Evolutionary conservation across 2,888 invertebrate species (phyloP), one percentile per base, ranked within the genome.

Genomic region (Himalopsyche tibetana): DNA sequence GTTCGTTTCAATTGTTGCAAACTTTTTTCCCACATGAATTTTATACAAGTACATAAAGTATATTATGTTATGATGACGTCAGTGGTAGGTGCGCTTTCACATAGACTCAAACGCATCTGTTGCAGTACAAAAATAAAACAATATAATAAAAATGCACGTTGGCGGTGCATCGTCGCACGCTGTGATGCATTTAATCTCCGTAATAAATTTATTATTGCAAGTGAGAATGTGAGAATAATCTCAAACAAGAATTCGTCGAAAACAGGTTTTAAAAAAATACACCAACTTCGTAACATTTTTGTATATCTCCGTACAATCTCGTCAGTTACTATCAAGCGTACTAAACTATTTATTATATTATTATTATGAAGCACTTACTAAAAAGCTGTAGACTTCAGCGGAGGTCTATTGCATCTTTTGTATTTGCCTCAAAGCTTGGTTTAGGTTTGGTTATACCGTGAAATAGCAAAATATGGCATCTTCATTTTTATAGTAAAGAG

Each of bases 151-250:
- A 80, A 38, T 80, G 80, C 80, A 80, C 36, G 80, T 6, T 80
- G n/a, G 19, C 80, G 63, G n/a, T 63, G 63, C 63, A 63, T 19
- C 63, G 63, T 63, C 63, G 28, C 63, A 19, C 28, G 63, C 80
- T 42, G 80, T 17, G 80, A 40, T 80, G 80, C 80, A 80, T 42
- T 36, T 80, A 80, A 40, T 80, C 40, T 38, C 6, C 15, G 38
- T 38, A 11, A 40, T 28, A 80, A 40, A 80, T 28, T 63, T 19
- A 63, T 19, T 63, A 74, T 9, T 74, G 80, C 80, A n/a, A 80
- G 40, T 40, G 17, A 80, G 63, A 80, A 42, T 80, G 80, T 80
- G 80, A 42, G 80, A 80, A 80, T 2, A 40, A 80, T 80, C 8
- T 80, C n/a, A 19, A 63, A 19, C 3, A 63, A 63, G 8, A 63